Base-by-base conservation (phyloP, 1,140 invertebrate genomes). In the Ooceraea biroi region DNA sequence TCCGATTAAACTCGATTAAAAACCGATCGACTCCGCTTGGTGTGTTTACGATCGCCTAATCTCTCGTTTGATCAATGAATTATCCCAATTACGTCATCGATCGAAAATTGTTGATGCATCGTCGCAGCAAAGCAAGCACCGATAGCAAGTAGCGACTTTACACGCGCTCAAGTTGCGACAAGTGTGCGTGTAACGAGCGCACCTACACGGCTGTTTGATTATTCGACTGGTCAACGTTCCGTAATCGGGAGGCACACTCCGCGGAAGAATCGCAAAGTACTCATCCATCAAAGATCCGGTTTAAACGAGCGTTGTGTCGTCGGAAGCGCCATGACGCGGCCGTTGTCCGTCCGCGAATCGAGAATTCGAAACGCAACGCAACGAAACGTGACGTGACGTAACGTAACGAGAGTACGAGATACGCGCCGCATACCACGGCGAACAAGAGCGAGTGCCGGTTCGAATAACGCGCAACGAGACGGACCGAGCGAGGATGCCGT, bases 241-340 rank as follows among this genome's bases (percentile, higher is more conserved):
- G 48, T 65, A 22, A 50, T 58, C 7, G 17, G 8, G 19, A 19
- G 25, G 12, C 8, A 65, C 8, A 22, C 12, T 22, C 41, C 3
- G 19, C 4, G 19, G 3, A 57, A 52, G n/a, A n/a, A n/a, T 52
- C n/a, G 8, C 5, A n/a, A 12, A 36, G n/a, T 22, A 50, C 17
- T 48, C 19, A 76, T 25, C 19, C 1, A 25, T 50, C n/a, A 36
- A 52, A 77, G 30, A 41, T 17, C 30, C 1, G n/a, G 19, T 65
- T 77, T 60, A 27, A 77, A 1, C 41, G 44, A 73, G 30, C 14
- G 44, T 25, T 25, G 30, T 8, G 44, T 66, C 30, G 60, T 77
- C 22, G 11, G 8, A 41, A 72, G 41, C 22, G 3, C 27, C 5
- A 22, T 19, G 1, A 55, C 12, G 36, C 36, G 19, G 44, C 8